A percentile compares a stretch with the other conserved stretches of the same genome.
phyloP scores from a whole-genome alignment of 2,113 vertebrate species.

The Bettongia penicillata region DNA sequence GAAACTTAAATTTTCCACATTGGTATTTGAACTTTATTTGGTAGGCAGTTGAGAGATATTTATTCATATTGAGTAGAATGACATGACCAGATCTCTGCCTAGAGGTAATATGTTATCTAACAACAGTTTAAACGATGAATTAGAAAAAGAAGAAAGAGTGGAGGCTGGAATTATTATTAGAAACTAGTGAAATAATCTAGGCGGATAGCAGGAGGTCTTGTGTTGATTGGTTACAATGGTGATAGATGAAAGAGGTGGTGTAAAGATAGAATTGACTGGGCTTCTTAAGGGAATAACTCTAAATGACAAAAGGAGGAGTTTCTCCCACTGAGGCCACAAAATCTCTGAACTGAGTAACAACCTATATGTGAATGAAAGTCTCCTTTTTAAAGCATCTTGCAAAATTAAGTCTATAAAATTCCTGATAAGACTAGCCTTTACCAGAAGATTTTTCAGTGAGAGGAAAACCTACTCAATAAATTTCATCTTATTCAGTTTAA shows the following conservation, averaged over 20 bases:
- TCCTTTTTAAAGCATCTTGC: too few relatives aligned
- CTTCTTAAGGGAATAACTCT: background rate
- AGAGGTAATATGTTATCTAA: background rate
- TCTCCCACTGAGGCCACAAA: background rate
- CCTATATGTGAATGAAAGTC: background rate
- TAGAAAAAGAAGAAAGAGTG: background rate
- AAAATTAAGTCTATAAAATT: background rate
- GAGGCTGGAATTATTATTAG: background rate
- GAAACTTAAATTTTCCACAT: background rate
- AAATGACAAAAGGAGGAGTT: background rate
- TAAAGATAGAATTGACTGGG: background rate
- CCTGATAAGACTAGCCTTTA: background rate
- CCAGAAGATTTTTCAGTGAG: background rate
- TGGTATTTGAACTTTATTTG: background rate
- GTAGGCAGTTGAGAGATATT: background rate
- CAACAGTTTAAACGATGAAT: background rate
- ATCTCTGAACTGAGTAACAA: background rate
- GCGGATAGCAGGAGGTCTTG: background rate
- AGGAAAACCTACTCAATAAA: background rate
- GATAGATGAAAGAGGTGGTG: background rate
- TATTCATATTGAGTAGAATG: background rate
- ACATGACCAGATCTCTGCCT: background rate
- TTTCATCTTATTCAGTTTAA: background rate
- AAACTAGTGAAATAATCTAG: background rate
- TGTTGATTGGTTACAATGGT: background rate